Evolutionary conservation across 2,797 vertebrate species (phyloP).

Genomic region (Serranus cabrilla): DNA sequence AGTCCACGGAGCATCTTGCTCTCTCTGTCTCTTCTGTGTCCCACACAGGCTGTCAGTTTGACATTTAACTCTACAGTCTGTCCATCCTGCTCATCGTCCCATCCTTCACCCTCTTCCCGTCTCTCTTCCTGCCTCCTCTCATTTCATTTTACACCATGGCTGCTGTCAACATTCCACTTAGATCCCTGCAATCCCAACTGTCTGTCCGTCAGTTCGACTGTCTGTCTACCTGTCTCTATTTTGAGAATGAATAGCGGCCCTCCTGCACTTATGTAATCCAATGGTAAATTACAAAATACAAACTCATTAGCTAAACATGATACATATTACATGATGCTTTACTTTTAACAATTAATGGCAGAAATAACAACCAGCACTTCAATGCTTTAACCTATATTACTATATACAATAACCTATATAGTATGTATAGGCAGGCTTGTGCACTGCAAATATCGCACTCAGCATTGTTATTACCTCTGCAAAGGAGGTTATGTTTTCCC

Average conservation of each 20-base stretch:
- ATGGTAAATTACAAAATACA: neutral
- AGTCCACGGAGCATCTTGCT: neutral
- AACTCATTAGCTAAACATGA: too few species aligned
- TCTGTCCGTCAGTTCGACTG: neutral
- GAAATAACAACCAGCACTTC: too few species aligned
- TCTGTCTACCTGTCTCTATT: neutral
- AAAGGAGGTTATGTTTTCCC: too few species aligned
- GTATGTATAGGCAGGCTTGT: too few species aligned
- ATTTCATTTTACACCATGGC: neutral
- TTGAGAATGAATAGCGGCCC: neutral
- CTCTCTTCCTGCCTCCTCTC: neutral
- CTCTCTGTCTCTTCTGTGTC: slow-evolving; percentile 4
- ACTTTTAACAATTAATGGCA: too few species aligned
- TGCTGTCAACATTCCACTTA: slow-evolving; percentile 9
- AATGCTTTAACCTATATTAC: too few species aligned
- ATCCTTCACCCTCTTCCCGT: neutral
- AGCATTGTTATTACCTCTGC: too few species aligned
- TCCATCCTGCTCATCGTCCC: neutral
- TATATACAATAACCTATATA: too few species aligned
- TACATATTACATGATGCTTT: too few species aligned
- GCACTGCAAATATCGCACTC: too few species aligned
- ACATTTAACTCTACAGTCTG: neutral
- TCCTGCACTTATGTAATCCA: neutral
- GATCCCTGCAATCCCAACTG: neutral
- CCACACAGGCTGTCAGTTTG: neutral